Base-by-base conservation (phyloP, 53 echinoderm and acorn worm genomes). In the Henricia sp. region DNA sequence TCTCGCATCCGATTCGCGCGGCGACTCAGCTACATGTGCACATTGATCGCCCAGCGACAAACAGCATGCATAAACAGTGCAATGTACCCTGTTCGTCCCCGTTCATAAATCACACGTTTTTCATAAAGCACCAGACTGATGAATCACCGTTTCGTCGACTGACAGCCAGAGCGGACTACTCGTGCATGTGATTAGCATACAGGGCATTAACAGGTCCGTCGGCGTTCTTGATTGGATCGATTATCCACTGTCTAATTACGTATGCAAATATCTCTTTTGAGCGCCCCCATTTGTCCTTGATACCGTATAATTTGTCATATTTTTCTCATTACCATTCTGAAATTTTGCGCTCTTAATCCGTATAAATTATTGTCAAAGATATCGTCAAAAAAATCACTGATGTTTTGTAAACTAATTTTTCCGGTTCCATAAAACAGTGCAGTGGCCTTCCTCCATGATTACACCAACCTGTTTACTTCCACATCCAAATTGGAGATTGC, bases 101-200 rank as follows among this genome's bases (percentile, higher is more conserved):
- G 2, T 36, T 4, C 10, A 25, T 46, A 2, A 57, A 23, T 28
- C 0, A 3, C 27, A 29, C 4, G 20, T 20, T 21, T 58, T 3
- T 3, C 0, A 4, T 3, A 42, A 59, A 59, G 76, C 30, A 43
- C 58, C 76, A 76, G 76, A 58, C 76, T 76, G 33, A 23, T 43
- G 76, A 58, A 58, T 76, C 76, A 43, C 76, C 42, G 3, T 40
- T 8, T 40, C 3, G 25, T 76, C 4, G 38, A 38, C 2, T 54
- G 53, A 74, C 74, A 76, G 76, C 42, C 42, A 27, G 39, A 40
- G 38, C 39, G 19, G 59, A 76, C 76, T n/a, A n/a, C 76, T 40
- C 76, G 76, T 76, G 76, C 76, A 40, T 2, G 54, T 56, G 26
- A 30, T 76, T 58, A 76, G 38, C 74, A 74, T 74, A 2, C 6